Conservation (phyloP, 2,888 invertebrate species). For the Dasysyrphus albostriatus region DNA sequence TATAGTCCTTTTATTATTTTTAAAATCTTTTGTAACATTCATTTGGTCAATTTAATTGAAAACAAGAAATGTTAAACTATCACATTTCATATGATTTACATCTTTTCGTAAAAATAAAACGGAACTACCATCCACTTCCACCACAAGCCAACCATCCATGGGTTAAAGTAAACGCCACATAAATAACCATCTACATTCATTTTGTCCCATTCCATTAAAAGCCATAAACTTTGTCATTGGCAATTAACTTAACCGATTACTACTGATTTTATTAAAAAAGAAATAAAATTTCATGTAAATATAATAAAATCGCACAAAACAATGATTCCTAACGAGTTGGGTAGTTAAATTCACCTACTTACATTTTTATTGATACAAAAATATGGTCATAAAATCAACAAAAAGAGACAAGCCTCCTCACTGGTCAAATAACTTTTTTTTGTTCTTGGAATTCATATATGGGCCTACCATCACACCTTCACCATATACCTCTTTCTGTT, state of each 20-base stretch:
- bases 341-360: slow-evolving; percentile 20
- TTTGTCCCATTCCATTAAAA: slow-evolving; percentile 20
- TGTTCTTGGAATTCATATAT: background rate
- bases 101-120: background rate
- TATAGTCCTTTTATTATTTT: no score
- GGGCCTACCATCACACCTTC: background rate
- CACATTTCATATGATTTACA: slow-evolving; percentile 5
- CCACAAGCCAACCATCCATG: background rate
- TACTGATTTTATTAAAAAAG: slow-evolving; percentile 12
- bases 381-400: slow-evolving; percentile 24
- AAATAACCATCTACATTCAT: background rate
- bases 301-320: slow-evolving; percentile 14
- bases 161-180: background rate
- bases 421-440: slow-evolving; percentile 21
- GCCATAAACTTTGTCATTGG: slow-evolving; percentile 2
- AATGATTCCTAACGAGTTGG: slow-evolving; percentile 36
- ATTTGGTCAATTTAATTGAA: background rate
- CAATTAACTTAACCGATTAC: slow-evolving; percentile 11
- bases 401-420: background rate
- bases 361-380: background rate
- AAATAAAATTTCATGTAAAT: background rate
- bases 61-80: background rate
- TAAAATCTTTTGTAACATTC: no score
- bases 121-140: background rate
- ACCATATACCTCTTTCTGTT: background rate